phyloP scores from a whole-genome alignment of 2,888 invertebrate genomes.

The Cyclophora albipunctata region DNA sequence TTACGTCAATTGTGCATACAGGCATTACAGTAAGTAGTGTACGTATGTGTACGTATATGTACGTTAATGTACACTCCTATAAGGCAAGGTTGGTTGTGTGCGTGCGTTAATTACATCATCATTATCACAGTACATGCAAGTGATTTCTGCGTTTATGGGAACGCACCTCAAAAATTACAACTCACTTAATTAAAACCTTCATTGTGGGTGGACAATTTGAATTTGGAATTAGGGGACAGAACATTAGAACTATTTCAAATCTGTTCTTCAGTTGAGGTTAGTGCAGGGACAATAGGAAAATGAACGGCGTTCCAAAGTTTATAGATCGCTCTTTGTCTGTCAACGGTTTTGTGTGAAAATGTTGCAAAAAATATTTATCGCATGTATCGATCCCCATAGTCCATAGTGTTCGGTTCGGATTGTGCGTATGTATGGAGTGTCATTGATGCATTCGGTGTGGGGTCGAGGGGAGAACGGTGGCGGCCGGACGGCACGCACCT shows the following conservation, averaged over 20 bases:
- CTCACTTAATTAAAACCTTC: too few relatives aligned
- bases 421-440: constrained; percentile 62
- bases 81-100: constrained; percentile 21
- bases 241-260: too few relatives aligned
- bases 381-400: constrained; percentile 52
- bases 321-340: too few relatives aligned
- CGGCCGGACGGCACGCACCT: constrained; percentile 39
- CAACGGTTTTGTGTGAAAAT: neutral
- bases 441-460: constrained; percentile 74
- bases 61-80: too few relatives aligned
- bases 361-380: constrained; percentile 25
- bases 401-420: constrained; percentile 53
- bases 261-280: too few relatives aligned
- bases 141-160: constrained; percentile 43
- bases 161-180: too few relatives aligned
- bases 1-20: neutral
- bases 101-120: constrained; percentile 43
- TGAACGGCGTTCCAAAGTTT: too few relatives aligned
- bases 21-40: neutral
- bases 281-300: too few relatives aligned
- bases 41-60: too few relatives aligned
- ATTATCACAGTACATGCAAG: constrained; percentile 50
- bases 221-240: too few relatives aligned
- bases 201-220: too few relatives aligned
- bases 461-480: constrained; percentile 48